Evolutionary conservation across 2,113 vertebrate species (phyloP).

Genomic region (Promerops cafer): DNA sequence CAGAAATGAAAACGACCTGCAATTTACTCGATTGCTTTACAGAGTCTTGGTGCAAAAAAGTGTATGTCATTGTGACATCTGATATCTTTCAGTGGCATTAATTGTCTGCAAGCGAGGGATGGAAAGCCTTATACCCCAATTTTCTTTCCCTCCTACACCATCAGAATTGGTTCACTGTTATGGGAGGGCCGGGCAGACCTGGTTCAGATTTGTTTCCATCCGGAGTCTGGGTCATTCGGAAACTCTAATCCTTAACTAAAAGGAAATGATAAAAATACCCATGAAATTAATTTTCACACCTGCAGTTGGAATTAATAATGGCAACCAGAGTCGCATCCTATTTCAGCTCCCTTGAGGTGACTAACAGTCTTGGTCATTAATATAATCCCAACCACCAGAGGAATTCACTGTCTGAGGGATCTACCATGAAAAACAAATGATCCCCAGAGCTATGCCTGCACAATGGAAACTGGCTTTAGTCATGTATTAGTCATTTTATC

Average conservation of each 20-base stretch:
- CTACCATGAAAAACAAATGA: slow-evolving; percentile 59
- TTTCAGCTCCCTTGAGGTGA: slow-evolving; percentile 64
- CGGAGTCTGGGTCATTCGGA: neutral
- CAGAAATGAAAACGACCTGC: slow-evolving; percentile 30
- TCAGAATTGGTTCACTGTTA: neutral
- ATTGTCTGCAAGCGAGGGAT: neutral
- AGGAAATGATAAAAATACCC: slow-evolving; percentile 44
- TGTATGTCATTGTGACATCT: neutral
- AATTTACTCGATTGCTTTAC: neutral
- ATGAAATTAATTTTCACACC: slow-evolving; percentile 60
- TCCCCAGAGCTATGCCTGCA: slow-evolving; percentile 28
- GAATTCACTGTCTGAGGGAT: slow-evolving; percentile 63
- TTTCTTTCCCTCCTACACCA: neutral
- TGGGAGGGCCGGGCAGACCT: neutral
- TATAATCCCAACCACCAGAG: slow-evolving; percentile 50
- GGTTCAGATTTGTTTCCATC: neutral
- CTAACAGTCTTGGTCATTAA: slow-evolving; percentile 62
- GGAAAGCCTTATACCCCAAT: neutral
- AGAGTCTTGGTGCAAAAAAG: neutral
- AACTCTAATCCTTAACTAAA: slow-evolving; percentile 42
- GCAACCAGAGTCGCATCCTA: slow-evolving; percentile 35
- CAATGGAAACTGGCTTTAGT: slow-evolving; percentile 42
- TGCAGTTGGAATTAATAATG: slow-evolving; percentile 54
- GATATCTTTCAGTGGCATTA: neutral
- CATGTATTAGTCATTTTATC: slow-evolving; percentile 58